Percentiles rank a stretch among this genome's conserved stretches.
Conservation (phyloP, 2,797 vertebrate genomes). For the Anableps anableps region DNA sequence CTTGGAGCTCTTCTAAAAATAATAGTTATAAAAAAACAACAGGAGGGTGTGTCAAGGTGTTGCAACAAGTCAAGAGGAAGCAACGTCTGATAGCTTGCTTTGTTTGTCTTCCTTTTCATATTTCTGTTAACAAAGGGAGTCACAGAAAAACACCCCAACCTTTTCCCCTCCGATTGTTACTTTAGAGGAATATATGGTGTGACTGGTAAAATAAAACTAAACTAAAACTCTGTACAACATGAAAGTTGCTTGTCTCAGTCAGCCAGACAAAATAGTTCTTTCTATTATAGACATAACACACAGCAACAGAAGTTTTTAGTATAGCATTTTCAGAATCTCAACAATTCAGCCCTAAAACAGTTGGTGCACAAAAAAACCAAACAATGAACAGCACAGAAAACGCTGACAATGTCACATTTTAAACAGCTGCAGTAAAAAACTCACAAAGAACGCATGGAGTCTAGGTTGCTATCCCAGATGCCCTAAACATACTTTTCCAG, state of each 20-base stretch:
- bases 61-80: slow-evolving; percentile 20
- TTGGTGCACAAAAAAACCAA: no score
- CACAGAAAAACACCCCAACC: neutral
- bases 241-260: neutral
- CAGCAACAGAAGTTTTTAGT: no score
- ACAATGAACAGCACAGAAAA: no score
- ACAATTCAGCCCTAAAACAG: no score
- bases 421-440: no score
- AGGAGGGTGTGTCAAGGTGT: slow-evolving; percentile 30
- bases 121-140: slow-evolving; percentile 27
- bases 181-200: slow-evolving; percentile 26
- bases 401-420: no score
- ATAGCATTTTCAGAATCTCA: no score
- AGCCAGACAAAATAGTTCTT: neutral
- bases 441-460: no score
- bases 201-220: slow-evolving; percentile 22
- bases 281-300: neutral
- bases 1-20: slow-evolving; percentile 87
- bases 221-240: neutral
- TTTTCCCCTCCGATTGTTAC: slow-evolving; percentile 9
- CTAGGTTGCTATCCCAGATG: no score
- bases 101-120: slow-evolving; percentile 10
- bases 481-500: no score
- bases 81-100: slow-evolving; percentile 33
- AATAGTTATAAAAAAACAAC: neutral